These are phyloP conservation scores for Tiliacea citrago DNA, from an alignment of 2,888 invertebrate genomes.

Conservation along the genomic window DNA sequence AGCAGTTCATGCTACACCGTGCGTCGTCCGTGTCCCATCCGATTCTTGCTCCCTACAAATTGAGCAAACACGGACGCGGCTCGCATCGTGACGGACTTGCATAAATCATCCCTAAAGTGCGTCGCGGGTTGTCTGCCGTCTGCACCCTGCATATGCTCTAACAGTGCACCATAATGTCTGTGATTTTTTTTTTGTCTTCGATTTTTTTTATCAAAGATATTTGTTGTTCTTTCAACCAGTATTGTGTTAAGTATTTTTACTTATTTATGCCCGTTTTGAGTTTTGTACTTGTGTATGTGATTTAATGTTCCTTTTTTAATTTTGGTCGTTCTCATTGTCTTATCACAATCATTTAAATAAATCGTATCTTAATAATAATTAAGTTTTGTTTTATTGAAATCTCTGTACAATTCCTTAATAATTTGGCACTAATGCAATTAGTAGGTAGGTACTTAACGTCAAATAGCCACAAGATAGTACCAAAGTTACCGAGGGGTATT, in stretches of 20 bases:
- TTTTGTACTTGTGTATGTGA: slow-evolving; percentile 51
- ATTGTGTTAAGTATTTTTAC: slow-evolving; percentile 65
- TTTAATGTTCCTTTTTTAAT: slow-evolving; percentile 47
- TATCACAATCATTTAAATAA: slow-evolving; percentile 57
- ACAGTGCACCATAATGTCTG: slow-evolving; percentile 61
- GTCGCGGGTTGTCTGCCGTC: not conserved
- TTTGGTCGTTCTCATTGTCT: slow-evolving; percentile 32
- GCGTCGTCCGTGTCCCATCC: too few relatives aligned
- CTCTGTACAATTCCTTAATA: not conserved
- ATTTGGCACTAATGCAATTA: too few relatives aligned
- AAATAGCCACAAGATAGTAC: too few relatives aligned
- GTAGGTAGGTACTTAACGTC: too few relatives aligned
- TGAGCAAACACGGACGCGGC: too few relatives aligned
- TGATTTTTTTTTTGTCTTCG: slow-evolving; percentile 62
- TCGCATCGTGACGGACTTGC: too few relatives aligned
- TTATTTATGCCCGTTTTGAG: slow-evolving; percentile 42
- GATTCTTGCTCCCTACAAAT: too few relatives aligned
- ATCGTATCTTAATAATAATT: slow-evolving; percentile 56
- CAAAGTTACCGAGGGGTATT: too few relatives aligned
- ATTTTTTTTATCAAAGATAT: slow-evolving; percentile 13
- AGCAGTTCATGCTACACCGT: too few relatives aligned
- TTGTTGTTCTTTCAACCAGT: slow-evolving; percentile 64
- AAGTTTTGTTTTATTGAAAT: slow-evolving; percentile 40
- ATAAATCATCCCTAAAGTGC: too few relatives aligned
- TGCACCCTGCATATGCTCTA: slow-evolving; percentile 12